These are phyloP conservation scores for Amphibalanus amphitrite DNA, from an alignment of 1,140 invertebrate genomes.

Conservation along the genomic window DNA sequence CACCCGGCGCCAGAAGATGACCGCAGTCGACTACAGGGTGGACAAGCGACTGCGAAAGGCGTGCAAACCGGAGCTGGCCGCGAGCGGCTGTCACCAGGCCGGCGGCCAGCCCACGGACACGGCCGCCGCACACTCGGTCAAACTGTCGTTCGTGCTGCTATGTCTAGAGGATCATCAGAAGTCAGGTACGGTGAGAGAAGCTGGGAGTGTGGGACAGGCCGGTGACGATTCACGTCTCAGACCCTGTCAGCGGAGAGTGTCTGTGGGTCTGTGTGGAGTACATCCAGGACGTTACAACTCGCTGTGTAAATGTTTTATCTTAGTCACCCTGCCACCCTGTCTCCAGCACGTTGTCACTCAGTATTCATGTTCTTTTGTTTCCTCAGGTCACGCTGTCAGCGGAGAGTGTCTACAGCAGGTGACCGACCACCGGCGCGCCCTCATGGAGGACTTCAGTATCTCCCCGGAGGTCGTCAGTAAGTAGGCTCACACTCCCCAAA, in stretches of 20 bases:
- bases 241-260: too few relatives aligned
- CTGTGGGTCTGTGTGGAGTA: too few relatives aligned
- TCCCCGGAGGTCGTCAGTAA: not conserved
- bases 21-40: constrained; percentile 34
- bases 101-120: not conserved
- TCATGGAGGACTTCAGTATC: not conserved
- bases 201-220: too few relatives aligned
- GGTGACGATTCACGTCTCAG: too few relatives aligned
- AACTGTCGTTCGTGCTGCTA: not conserved
- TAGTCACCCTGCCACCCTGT: too few relatives aligned
- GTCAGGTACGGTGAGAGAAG: not conserved
- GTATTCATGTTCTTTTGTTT: too few relatives aligned
- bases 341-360: too few relatives aligned
- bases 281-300: too few relatives aligned
- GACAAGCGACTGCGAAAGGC: constrained; percentile 30
- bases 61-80: constrained; percentile 20
- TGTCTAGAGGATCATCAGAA: not conserved
- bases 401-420: not conserved
- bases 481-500: not conserved
- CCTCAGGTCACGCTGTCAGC: not conserved
- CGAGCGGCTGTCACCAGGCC: not conserved
- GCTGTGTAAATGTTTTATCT: too few relatives aligned
- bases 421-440: not conserved
- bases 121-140: not conserved
- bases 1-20: constrained; percentile 30